These are phyloP conservation scores for Scleropages formosus DNA, from an alignment of 2,797 vertebrate genomes.

Conservation along the genomic window DNA sequence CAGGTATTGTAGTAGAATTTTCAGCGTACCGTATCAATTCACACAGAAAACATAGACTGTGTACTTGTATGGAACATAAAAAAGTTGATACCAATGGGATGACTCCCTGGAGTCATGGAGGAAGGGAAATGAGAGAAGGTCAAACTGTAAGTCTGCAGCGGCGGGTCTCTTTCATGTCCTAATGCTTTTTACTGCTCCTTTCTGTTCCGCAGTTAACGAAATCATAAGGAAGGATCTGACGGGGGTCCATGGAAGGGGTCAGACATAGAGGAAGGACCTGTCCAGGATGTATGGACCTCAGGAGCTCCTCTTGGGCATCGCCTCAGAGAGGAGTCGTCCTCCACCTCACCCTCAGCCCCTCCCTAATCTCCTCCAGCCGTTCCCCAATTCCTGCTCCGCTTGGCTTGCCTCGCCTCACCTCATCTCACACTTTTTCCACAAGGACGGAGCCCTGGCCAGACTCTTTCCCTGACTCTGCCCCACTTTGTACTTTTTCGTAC, in stretches of 20 bases:
- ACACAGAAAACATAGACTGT: too few relatives aligned
- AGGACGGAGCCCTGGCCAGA: not conserved
- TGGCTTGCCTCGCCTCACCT: not conserved
- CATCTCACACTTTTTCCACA: not conserved
- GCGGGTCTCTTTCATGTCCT: not conserved
- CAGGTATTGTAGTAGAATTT: too few relatives aligned
- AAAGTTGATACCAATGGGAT: not conserved
- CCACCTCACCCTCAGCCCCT: slow-evolving; percentile 49
- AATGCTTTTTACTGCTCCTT: slow-evolving; percentile 36
- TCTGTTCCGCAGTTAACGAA: slow-evolving; percentile 86
- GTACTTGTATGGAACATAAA: too few relatives aligned
- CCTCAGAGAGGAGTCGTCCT: slow-evolving; percentile 49
- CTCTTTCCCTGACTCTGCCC: not conserved
- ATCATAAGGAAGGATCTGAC: slow-evolving; percentile 99
- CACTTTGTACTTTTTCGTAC: not conserved
- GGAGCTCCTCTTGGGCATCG: slow-evolving; percentile 46
- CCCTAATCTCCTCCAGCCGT: slow-evolving; percentile 45
- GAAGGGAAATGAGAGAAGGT: not conserved
- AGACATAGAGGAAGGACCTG: slow-evolving; percentile 78
- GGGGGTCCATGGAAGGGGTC: slow-evolving; percentile 82
- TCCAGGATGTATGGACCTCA: slow-evolving; percentile 59
- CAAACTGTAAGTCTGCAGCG: not conserved
- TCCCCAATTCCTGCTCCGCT: slow-evolving; percentile 33
- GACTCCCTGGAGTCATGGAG: not conserved
- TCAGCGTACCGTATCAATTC: too few relatives aligned